These are phyloP conservation scores for Lysandra coridon DNA, from an alignment of 2,888 invertebrate genomes.

Conservation along the genomic window DNA sequence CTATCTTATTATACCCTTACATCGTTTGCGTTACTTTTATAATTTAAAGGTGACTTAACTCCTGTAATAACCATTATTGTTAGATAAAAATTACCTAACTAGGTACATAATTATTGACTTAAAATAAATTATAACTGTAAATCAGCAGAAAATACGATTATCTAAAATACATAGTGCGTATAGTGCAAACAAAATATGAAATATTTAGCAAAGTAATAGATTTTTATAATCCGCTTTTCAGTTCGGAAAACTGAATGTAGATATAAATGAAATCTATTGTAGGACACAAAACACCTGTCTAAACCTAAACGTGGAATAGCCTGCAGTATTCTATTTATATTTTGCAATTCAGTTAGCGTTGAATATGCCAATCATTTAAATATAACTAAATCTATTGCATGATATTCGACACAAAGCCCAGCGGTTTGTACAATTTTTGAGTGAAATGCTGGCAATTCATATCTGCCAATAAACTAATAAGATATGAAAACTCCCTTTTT, in stretches of 20 bases:
- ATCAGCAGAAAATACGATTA: no score
- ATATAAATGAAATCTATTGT: not conserved
- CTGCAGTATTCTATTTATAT: not conserved
- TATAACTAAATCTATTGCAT: not conserved
- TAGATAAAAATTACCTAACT: not conserved
- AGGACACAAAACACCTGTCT: not conserved
- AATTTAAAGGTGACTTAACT: not conserved
- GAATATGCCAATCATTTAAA: conserved; percentile 5
- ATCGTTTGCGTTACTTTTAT: not conserved
- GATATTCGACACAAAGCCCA: not conserved
- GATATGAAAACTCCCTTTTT: not conserved
- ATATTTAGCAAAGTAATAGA: not conserved
- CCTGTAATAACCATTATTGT: not conserved
- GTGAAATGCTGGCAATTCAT: not conserved
- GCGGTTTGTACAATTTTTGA: not conserved
- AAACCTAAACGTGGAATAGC: not conserved
- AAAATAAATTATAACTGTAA: not conserved
- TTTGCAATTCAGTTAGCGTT: not conserved
- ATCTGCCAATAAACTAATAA: not conserved
- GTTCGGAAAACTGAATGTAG: not conserved
- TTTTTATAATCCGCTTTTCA: not conserved
- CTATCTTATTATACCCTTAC: not conserved
- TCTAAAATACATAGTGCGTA: not conserved
- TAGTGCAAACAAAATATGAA: not conserved
- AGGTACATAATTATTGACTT: not conserved